Evolutionary conservation across 2,797 vertebrate species (phyloP), one percentile per base, ranked within the genome.

Genomic region (Triplophysa bombifrons): DNA sequence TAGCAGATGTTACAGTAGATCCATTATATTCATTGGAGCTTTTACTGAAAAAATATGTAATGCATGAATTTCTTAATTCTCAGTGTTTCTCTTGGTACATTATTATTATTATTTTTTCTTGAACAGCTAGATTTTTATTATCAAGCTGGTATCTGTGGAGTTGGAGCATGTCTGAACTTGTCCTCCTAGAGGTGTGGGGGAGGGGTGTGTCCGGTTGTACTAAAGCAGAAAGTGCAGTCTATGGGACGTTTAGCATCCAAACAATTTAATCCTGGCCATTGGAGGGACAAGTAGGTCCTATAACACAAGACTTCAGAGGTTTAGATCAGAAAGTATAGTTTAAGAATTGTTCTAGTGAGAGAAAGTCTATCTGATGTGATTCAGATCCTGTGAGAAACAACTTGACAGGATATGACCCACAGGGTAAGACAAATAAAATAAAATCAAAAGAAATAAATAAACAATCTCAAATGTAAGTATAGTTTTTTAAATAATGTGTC

Each of bases 121-220:
- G 20, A 9, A n/a, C 10, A 50, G 66, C 13, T 7, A 41, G 19
- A 38, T 19, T 69, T 50, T 20, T 25, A 53, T 55, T 34, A 17
- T 48, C 14, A 64, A 50, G 48, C 2, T 1, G 30, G 30, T 19
- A 17, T 2, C n/a, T 7, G 48, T 53, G 53, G 2, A 75, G 22
- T 16, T 67, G 50, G 79, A 78, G 64, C 86, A 88, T 88, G 87
- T 58, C 87, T 80, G 74, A 85, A 84, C 87, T 85, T 88, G 87
- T 76, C 82, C 69, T 56, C 58, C 12, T 48, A 56, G 25, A 38
- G 55, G 16, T 10, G 55, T 51, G 76, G 41, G 75, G 61, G 79
- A 56, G 82, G 79, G 64, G 4, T 1, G 74, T 34, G 56, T 20
- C 19, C 20, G 34, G 20, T 53, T 78, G 4, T 48, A 22, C 34